A percentile compares a stretch with the other conserved stretches of the same genome.
Evolutionary conservation across 2,113 vertebrate genomes (phyloP).

Genomic region (Archocentrus centrarchus): DNA sequence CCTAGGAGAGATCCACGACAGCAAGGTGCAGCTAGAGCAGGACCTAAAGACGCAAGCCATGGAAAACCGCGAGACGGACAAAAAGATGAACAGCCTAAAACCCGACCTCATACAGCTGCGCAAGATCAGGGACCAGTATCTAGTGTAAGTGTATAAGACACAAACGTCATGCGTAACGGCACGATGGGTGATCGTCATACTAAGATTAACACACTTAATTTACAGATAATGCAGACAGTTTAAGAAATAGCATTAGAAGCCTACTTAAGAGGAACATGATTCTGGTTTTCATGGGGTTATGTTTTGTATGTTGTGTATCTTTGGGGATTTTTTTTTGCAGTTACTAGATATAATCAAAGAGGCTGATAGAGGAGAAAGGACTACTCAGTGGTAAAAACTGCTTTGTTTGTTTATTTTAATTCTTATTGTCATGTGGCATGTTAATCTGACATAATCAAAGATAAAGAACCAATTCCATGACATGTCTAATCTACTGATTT

Average conservation of each 20-base stretch:
- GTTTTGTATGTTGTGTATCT: not conserved
- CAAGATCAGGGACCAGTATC: slow-evolving; percentile 95
- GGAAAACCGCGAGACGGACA: slow-evolving; percentile 96
- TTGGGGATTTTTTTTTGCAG: not conserved
- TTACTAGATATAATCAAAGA: not conserved
- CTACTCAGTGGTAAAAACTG: not conserved
- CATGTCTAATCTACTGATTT: no score
- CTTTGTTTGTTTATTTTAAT: not conserved
- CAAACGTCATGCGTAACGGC: not conserved
- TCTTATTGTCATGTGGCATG: not conserved
- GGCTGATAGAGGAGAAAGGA: no score
- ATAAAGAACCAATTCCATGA: no score
- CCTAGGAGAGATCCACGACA: slow-evolving; percentile 95
- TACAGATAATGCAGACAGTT: not conserved
- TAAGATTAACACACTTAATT: no score
- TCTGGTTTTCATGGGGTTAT: not conserved
- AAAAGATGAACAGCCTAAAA: slow-evolving; percentile 98
- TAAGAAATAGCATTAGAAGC: not conserved
- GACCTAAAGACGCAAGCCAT: slow-evolving; percentile 95
- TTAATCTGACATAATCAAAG: no score
- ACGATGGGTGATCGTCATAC: no score
- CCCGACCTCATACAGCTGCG: slow-evolving; percentile 96
- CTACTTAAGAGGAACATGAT: not conserved
- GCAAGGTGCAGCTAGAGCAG: slow-evolving; percentile 93
- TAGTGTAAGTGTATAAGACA: slow-evolving; percentile 48